Percentiles rank a stretch among this genome's conserved stretches.
These are phyloP conservation scores for Aphelocoma californica DNA, from an alignment of 2,797 vertebrate species.

Conservation along the genomic window DNA sequence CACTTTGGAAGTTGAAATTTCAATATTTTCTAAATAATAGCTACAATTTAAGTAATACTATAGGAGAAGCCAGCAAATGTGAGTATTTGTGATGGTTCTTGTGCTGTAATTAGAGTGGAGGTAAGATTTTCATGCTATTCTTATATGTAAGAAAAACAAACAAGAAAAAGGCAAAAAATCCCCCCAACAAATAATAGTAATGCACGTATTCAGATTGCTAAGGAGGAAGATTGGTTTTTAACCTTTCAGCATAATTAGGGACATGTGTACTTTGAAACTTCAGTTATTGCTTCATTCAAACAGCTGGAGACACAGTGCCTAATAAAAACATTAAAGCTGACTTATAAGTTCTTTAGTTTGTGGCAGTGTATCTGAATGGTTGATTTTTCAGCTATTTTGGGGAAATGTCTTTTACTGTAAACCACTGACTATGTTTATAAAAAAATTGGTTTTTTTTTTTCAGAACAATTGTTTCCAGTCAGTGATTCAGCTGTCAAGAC, in stretches of 20 bases:
- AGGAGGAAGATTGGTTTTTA: not conserved
- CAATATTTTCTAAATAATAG: not conserved
- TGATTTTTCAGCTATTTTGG: not conserved
- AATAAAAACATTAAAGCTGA: not conserved
- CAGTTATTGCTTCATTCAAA: not conserved
- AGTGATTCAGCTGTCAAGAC: conserved; percentile 31
- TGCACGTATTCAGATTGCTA: not conserved
- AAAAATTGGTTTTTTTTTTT: not conserved
- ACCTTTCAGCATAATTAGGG: not conserved
- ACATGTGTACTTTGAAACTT: not conserved
- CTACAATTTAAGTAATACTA: not conserved
- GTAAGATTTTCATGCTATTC: not conserved
- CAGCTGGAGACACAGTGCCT: not conserved
- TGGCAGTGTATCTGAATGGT: not conserved
- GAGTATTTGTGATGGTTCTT: not conserved
- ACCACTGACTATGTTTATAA: not conserved
- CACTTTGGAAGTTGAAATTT: not conserved
- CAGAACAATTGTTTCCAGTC: conserved; percentile 1
- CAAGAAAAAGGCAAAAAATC: not conserved
- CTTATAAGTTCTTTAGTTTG: not conserved
- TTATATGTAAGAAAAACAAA: not conserved
- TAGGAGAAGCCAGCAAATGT: not conserved
- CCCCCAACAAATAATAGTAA: not conserved
- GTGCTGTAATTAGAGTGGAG: not conserved
- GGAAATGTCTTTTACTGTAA: conserved; percentile 38